phyloP scores from a whole-genome alignment of 2,888 invertebrate genomes.

The Drosophila kuntzei region DNA sequence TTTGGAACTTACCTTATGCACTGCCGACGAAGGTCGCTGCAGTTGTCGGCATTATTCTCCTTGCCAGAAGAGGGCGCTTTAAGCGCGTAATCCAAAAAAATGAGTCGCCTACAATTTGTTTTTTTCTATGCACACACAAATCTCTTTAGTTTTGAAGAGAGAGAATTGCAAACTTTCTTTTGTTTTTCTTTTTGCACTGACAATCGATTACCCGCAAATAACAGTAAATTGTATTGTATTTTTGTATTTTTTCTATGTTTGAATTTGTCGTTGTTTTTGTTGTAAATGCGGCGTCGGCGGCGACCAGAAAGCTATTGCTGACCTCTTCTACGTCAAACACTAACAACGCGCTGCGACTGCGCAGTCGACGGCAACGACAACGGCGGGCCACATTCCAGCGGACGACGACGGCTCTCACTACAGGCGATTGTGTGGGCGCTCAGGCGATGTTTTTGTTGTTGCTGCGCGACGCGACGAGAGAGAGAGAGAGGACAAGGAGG shows the following conservation, averaged over 20 bases:
- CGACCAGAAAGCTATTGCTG: constrained; percentile 56
- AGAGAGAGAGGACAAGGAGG: constrained; percentile 17
- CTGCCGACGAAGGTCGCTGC: constrained; percentile 63
- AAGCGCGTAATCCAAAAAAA: constrained; percentile 60
- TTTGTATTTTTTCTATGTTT: constrained; percentile 11
- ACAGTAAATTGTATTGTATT: constrained; percentile 62
- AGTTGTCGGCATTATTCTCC: constrained; percentile 66
- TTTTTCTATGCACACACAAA: constrained; percentile 30
- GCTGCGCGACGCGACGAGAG: constrained; percentile 13
- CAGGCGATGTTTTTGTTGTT: constrained; percentile 32
- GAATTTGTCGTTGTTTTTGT: constrained; percentile 46
- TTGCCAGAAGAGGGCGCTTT: constrained; percentile 31
- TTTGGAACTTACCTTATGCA: constrained; percentile 72
- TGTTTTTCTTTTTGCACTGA: constrained; percentile 31
- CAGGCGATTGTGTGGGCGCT: constrained; percentile 56
- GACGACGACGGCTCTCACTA: constrained; percentile 53
- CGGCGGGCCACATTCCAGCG: constrained; percentile 71
- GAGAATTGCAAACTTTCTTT: constrained; percentile 39
- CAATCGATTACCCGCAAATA: constrained; percentile 49
- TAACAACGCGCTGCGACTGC: constrained; percentile 74
- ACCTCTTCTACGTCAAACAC: constrained; percentile 76
- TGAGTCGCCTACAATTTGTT: constrained; percentile 20
- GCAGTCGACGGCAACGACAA: constrained; percentile 64
- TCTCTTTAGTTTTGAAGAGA: constrained; percentile 6
- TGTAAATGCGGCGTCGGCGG: constrained; percentile 24